Conservation (phyloP, 2,797 vertebrate species). For the Luscinia luscinia region DNA sequence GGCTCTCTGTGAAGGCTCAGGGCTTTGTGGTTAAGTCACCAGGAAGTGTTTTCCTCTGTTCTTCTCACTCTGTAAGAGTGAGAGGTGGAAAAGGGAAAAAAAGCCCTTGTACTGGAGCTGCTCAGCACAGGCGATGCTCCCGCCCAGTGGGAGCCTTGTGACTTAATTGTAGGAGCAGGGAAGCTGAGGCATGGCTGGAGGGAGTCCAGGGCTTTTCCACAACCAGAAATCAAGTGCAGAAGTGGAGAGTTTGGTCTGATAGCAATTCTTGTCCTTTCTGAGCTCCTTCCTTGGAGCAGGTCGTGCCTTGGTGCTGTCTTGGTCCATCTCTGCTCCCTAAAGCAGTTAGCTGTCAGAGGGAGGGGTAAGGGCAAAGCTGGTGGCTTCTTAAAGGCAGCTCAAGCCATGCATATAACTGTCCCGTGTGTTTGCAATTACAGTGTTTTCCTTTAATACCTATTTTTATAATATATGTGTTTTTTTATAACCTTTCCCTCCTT, state of each 20-base stretch:
- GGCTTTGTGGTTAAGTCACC: neutral
- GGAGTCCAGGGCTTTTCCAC: neutral
- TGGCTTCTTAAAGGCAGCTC: neutral
- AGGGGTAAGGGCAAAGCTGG: neutral
- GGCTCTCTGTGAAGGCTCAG: neutral
- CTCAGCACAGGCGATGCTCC: rapidly evolving
- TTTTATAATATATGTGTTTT: neutral
- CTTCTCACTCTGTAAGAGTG: neutral
- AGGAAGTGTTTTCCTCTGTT: neutral
- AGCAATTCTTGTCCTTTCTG: neutral
- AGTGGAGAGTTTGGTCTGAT: neutral
- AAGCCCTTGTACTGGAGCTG: neutral
- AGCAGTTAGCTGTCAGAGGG: neutral
- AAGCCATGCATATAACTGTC: neutral
- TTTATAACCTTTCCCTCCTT: neutral
- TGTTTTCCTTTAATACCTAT: neutral
- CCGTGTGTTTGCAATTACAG: neutral
- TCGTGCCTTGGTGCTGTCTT: neutral
- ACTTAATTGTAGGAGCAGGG: neutral
- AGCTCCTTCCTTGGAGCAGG: neutral
- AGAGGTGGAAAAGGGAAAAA: neutral
- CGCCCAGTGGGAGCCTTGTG: rapidly evolving
- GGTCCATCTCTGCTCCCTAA: neutral
- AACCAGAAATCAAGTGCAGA: neutral
- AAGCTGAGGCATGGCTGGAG: neutral